A percentile compares a stretch with the other conserved stretches of the same genome.
Conservation (phyloP, 2,797 vertebrate species). For the Loris lydekkerianus region DNA sequence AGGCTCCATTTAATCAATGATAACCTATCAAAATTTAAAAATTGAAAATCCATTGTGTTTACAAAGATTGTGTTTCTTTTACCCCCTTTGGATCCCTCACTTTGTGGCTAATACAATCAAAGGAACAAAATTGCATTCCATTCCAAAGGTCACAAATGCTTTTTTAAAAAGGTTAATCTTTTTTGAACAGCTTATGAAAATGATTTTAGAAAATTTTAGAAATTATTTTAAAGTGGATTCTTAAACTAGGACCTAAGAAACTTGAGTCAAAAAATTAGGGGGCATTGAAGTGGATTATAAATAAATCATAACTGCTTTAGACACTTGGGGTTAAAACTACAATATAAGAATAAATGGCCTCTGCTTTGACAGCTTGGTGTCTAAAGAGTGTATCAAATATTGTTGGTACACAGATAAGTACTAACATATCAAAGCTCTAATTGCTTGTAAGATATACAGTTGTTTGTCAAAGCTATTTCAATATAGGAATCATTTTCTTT, state of each 20-base stretch:
- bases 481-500: slow-evolving; percentile 68
- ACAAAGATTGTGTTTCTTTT: slow-evolving; percentile 55
- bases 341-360: slow-evolving; percentile 72
- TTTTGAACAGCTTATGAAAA: slow-evolving; percentile 69
- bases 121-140: slow-evolving; percentile 59
- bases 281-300: slow-evolving; percentile 67
- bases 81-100: slow-evolving; percentile 26
- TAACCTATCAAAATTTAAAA: slow-evolving; percentile 35
- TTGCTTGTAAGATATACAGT: slow-evolving; percentile 68
- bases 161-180: slow-evolving; percentile 65
- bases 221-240: slow-evolving; percentile 68
- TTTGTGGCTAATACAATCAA: slow-evolving; percentile 58
- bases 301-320: slow-evolving; percentile 78
- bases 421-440: slow-evolving; percentile 67
- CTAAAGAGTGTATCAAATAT: slow-evolving; percentile 77
- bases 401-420: slow-evolving; percentile 73
- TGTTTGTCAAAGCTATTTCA: slow-evolving; percentile 76
- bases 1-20: slow-evolving; percentile 36
- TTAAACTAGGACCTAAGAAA: slow-evolving; percentile 74
- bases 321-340: slow-evolving; percentile 71
- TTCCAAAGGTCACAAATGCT: slow-evolving; percentile 58
- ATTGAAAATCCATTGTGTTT: slow-evolving; percentile 63
- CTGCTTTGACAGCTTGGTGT: slow-evolving; percentile 71
- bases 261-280: slow-evolving; percentile 52
- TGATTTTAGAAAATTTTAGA: slow-evolving; percentile 70